Percentiles rank a stretch among this genome's conserved stretches.
phyloP scores from a whole-genome alignment of 2,888 invertebrate species.

The Dasypogon diadema region DNA sequence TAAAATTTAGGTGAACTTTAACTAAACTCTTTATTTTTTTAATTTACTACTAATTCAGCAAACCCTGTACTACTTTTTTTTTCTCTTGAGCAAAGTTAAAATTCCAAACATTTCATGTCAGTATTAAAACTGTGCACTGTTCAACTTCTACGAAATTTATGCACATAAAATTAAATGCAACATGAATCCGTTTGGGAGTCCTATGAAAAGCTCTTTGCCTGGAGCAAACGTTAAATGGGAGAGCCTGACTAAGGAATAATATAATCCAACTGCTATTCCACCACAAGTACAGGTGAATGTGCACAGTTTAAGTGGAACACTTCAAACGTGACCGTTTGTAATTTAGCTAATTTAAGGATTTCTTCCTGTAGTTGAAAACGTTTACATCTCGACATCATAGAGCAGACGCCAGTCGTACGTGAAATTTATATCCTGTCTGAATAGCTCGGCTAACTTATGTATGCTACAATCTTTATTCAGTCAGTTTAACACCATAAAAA shows the following conservation, averaged over 20 bases:
- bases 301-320: constrained; percentile 13
- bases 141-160: no score
- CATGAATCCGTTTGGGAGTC: no score
- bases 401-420: constrained; percentile 22
- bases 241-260: constrained; percentile 14
- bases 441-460: background rate
- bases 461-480: constrained; percentile 1
- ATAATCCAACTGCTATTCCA: constrained; percentile 13
- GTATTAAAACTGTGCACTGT: no score
- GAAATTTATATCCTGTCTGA: constrained; percentile 32
- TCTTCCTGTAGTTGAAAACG: constrained; percentile 22
- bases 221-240: background rate
- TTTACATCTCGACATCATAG: background rate
- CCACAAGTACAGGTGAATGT: constrained; percentile 10
- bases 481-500: constrained; percentile 17
- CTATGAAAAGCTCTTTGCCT: no score
- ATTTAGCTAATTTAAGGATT: constrained; percentile 34
- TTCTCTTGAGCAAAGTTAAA: no score
- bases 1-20: no score
- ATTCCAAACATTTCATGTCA: no score
- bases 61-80: no score
- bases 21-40: no score
- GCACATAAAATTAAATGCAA: no score
- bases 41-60: no score
- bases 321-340: constrained; percentile 33